Conservation (phyloP, 2,888 invertebrate species). For the Spicauda simplicius region DNA sequence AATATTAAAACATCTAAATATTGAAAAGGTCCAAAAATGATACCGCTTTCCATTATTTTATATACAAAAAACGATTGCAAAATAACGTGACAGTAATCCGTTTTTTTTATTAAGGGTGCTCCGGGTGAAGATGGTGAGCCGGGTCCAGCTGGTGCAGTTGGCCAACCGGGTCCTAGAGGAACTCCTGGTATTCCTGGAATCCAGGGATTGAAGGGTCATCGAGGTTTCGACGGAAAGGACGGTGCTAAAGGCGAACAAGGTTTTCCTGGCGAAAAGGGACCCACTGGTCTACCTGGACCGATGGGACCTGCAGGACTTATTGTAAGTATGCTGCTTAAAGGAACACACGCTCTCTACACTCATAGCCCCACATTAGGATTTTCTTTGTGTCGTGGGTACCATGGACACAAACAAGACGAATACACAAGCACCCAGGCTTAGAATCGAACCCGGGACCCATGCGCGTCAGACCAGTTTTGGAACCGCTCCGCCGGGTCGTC, state of each 20-base stretch:
- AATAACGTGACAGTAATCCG: background rate
- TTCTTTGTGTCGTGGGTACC: no score
- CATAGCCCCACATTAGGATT: no score
- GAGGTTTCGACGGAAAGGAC: conserved; percentile 91
- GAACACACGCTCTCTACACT: no score
- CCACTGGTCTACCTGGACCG: conserved; percentile 87
- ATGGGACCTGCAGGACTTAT: conserved; percentile 89
- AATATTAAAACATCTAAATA: no score
- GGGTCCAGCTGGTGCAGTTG: conserved; percentile 89
- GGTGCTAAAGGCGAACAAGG: conserved; percentile 94
- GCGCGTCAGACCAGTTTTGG: no score
- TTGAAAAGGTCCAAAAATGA: no score
- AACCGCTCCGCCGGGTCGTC: no score
- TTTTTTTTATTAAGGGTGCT: conserved; percentile 83
- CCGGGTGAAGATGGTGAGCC: conserved; percentile 92
- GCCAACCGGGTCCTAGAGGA: conserved; percentile 90
- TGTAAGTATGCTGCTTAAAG: conserved; percentile 72
- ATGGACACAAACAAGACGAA: no score
- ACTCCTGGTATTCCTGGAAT: conserved; percentile 90
- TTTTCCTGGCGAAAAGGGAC: conserved; percentile 89
- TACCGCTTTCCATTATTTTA: no score
- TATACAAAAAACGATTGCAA: no score
- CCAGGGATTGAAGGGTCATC: conserved; percentile 93
- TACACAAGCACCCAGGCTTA: no score
- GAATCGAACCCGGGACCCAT: no score